Conservation (phyloP, 2,888 invertebrate species). For the Gibbula magus region DNA sequence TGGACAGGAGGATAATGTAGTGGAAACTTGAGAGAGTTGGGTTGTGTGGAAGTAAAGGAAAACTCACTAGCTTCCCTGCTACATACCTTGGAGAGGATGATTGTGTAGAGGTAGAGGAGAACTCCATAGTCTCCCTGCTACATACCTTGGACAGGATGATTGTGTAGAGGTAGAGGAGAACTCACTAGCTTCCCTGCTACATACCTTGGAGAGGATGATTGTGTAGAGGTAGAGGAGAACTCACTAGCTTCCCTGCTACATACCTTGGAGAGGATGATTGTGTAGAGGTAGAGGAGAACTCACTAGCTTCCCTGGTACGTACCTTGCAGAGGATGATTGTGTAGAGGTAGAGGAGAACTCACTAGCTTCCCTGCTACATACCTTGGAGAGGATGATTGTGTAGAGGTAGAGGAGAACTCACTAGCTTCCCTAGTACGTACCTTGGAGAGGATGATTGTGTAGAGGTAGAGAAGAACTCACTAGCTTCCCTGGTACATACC, state of each 20-base stretch:
- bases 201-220: conserved; percentile 84
- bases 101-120: conserved; percentile 88
- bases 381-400: too few relatives aligned
- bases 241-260: conserved; percentile 68
- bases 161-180: too few relatives aligned
- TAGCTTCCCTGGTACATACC: conserved; percentile 64
- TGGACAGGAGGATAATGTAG: too few relatives aligned
- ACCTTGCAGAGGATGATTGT: conserved; percentile 87
- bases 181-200: neutral
- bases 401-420: too few relatives aligned
- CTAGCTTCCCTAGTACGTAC: conserved; percentile 41
- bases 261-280: too few relatives aligned
- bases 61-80: too few relatives aligned
- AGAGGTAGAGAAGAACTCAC: conserved; percentile 83
- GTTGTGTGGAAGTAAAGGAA: too few relatives aligned
- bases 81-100: conserved; percentile 83
- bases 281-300: too few relatives aligned
- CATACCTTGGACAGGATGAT: too few relatives aligned
- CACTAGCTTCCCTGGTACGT: neutral
- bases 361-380: conserved; percentile 68
- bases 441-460: conserved; percentile 89
- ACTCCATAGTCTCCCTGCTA: conserved; percentile 71
- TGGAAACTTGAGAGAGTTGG: too few relatives aligned
- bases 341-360: conserved; percentile 84
- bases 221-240: conserved; percentile 87